These are phyloP conservation scores for Pachyseris speciosa DNA, from an alignment of 64 coral and sea anemone species.

Conservation along the genomic window DNA sequence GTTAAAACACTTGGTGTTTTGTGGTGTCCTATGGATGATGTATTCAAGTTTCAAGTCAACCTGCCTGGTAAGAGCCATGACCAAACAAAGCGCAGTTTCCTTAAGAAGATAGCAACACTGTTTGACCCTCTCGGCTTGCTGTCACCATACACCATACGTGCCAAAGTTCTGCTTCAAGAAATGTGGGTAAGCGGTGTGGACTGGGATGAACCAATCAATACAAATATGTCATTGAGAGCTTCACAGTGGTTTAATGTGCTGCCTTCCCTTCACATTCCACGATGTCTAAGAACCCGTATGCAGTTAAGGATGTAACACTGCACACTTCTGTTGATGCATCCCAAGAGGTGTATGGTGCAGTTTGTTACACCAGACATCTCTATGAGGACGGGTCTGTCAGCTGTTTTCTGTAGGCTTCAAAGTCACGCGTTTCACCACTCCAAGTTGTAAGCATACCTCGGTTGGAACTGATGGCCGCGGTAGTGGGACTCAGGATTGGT, in stretches of 20 bases:
- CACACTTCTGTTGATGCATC: constrained; percentile 50
- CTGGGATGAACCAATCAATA: constrained; percentile 7
- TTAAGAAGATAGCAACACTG: too few species aligned
- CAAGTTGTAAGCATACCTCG: constrained; percentile 36
- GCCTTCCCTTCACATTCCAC: background rate
- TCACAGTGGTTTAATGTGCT: background rate
- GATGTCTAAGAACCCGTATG: constrained; percentile 2
- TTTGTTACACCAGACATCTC: background rate
- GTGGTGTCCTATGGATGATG: background rate
- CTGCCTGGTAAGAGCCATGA: background rate
- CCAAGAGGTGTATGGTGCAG: constrained; percentile 32
- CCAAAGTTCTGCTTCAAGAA: too few species aligned
- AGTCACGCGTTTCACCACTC: constrained; percentile 1
- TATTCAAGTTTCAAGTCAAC: background rate
- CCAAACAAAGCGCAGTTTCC: too few species aligned
- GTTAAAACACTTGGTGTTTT: background rate
- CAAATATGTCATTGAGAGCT: background rate
- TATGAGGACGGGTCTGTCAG: background rate
- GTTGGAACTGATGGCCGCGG: constrained; percentile 40
- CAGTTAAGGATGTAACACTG: background rate
- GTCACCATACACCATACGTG: too few species aligned
- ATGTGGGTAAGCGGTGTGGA: constrained; percentile 30
- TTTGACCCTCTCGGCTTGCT: constrained; percentile 54
- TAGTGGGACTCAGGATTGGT: constrained; percentile 20
- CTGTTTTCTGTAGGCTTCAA: constrained; percentile 6